Evolutionary conservation across 2,113 vertebrate genomes (phyloP).

Genomic region (Dasypus novemcinctus): DNA sequence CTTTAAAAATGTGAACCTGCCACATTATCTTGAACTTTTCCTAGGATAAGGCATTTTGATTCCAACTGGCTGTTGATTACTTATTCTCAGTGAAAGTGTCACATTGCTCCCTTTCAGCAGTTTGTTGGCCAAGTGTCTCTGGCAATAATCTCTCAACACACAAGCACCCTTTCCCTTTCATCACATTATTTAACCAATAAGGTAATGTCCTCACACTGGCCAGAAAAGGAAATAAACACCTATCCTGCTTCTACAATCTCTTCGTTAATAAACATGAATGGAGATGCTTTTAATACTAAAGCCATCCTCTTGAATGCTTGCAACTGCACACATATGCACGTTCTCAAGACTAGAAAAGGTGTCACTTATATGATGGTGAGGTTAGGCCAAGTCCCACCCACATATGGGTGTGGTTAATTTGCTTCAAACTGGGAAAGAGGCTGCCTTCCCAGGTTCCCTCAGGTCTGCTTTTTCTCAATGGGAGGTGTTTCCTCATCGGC

Average conservation of each 20-base stretch:
- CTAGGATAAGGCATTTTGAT: constrained; percentile 74
- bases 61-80: constrained; percentile 80
- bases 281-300: constrained; percentile 64
- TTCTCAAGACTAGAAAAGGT: neutral
- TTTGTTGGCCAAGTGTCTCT: constrained; percentile 82
- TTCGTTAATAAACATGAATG: constrained; percentile 63
- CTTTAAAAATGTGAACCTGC: constrained; percentile 39
- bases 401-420: neutral
- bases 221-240: constrained; percentile 81
- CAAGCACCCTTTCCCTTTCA: constrained; percentile 83
- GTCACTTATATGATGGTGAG: neutral
- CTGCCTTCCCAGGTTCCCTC: neutral
- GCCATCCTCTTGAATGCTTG: constrained; percentile 40
- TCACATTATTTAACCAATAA: constrained; percentile 87
- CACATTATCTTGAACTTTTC: constrained; percentile 20
- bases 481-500: neutral
- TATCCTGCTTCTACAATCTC: constrained; percentile 37
- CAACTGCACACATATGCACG: constrained; percentile 25
- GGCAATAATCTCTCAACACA: constrained; percentile 84
- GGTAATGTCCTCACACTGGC: constrained; percentile 80
- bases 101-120: constrained; percentile 81
- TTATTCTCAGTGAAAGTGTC: constrained; percentile 76
- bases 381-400: neutral
- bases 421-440: neutral
- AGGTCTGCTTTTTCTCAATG: neutral